Base-by-base conservation (phyloP, 1,140 invertebrate species). In the Monomorium pharaonis region DNA sequence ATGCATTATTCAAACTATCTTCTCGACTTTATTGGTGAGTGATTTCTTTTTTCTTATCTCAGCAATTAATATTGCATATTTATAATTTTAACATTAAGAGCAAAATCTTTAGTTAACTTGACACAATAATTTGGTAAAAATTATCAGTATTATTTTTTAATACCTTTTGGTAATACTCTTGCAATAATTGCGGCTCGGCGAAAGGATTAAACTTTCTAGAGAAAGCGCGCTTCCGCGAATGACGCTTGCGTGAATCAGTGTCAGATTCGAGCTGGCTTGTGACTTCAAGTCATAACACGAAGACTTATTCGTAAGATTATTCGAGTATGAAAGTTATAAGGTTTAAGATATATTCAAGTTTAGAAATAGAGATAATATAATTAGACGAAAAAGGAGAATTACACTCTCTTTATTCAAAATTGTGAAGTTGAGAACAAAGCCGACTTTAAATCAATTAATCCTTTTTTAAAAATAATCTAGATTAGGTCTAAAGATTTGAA, bases 171-270 rank as follows among this genome's bases (percentile, higher is more conserved):
- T 27, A 47, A 69, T 47, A 56, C 0, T 37, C 33, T 5, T 27
- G 9, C 3, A 21, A 81, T 30, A 77, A 7, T 47, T 27, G 16
- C 27, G 16, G 18, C 4, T 81, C 21, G 10, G 12, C 24, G 24
- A 42, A 67, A 78, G 60, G 24, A 70, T 72, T 58, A 27, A 72
- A 69, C 49, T 81, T 81, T 81, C 78, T 72, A 72, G 49, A 81
- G 78, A 81, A 81, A 81, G 33, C 49, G 47, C 18, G 16, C 16
- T 81, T 81, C 77, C 33, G 37, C 37, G 65, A 81, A 56, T 14
- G n/a, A 5, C 7, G 51, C 37, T 72, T n/a, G 42, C 14, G 30
- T 42, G 18, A 78, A 7, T 0, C 42, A 49, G 12, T 77, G 27
- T 63, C 37, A 18, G 12, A 63, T 63, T 63, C 14, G 2, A 44